Evolutionary conservation across 2,888 invertebrate genomes (phyloP).

Genomic region (Rhingia rostrata): DNA sequence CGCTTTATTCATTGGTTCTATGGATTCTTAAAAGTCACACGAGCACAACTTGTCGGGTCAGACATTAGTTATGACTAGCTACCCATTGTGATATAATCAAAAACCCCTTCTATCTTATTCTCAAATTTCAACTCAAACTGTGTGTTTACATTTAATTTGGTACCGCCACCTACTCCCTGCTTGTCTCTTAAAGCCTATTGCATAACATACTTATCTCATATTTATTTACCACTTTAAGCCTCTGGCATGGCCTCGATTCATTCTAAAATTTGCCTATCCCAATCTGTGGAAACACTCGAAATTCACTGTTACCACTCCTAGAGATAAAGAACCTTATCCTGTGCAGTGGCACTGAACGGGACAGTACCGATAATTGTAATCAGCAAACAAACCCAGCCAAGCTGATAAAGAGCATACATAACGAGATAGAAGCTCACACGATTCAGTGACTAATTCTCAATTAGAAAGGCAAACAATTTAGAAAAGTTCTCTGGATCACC

Average conservation of each 20-base stretch:
- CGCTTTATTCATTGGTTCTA: too few species aligned
- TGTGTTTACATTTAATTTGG: too few species aligned
- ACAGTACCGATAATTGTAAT: slow-evolving; percentile 40
- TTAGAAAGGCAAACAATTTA: background rate
- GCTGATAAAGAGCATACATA: slow-evolving; percentile 27
- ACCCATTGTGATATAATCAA: too few species aligned
- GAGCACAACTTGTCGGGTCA: too few species aligned
- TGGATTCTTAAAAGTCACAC: too few species aligned
- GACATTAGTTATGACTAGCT: too few species aligned
- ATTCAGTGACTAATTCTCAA: slow-evolving; percentile 11
- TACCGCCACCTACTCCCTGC: too few species aligned
- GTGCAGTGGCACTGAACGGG: slow-evolving; percentile 10
- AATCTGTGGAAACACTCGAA: slow-evolving; percentile 15
- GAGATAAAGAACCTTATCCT: slow-evolving; percentile 16
- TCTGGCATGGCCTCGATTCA: background rate
- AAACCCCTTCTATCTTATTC: too few species aligned
- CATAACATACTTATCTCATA: background rate
- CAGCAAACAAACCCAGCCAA: slow-evolving; percentile 9
- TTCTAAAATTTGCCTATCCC: slow-evolving; percentile 13
- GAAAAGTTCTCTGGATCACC: background rate
- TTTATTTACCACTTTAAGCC: background rate
- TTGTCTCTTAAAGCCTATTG: background rate
- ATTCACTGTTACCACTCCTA: slow-evolving; percentile 8
- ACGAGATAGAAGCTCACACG: slow-evolving; percentile 2
- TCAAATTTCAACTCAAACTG: too few species aligned